Evolutionary conservation across 2,797 vertebrate genomes (phyloP).

Genomic region (Semotilus atromaculatus): DNA sequence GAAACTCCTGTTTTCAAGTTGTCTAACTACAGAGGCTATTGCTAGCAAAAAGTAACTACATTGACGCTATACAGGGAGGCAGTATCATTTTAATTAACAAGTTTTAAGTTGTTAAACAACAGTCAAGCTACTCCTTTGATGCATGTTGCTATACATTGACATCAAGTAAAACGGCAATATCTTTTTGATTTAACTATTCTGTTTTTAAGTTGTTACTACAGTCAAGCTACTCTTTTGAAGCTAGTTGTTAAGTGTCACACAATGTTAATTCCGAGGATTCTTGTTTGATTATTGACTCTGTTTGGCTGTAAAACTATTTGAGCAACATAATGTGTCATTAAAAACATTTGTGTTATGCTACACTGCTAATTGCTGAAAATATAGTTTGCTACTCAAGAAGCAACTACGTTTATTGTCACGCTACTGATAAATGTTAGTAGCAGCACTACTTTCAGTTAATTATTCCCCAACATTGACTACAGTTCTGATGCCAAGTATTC

Average conservation of each 20-base stretch:
- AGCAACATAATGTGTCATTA: background rate
- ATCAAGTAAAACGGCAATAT: background rate
- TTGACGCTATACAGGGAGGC: background rate
- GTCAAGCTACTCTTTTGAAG: background rate
- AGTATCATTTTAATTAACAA: background rate
- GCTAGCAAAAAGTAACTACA: background rate
- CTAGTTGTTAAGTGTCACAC: background rate
- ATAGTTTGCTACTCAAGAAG: background rate
- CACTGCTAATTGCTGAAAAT: background rate
- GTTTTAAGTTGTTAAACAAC: background rate
- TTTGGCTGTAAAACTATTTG: background rate
- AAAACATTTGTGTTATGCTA: background rate
- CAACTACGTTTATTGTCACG: background rate
- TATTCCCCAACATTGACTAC: slow-evolving; percentile 22
- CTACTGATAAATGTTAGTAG: slow-evolving; percentile 12
- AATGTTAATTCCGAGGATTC: background rate
- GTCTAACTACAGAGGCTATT: background rate
- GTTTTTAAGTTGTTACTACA: background rate
- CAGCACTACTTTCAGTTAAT: slow-evolving; percentile 23
- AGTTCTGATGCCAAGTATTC: slow-evolving; percentile 40
- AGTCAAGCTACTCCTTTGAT: background rate
- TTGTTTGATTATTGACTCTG: background rate
- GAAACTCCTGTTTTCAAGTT: background rate
- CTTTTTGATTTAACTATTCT: background rate
- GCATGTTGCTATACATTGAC: background rate